Evolutionary conservation across 2,113 vertebrate species (phyloP).

Genomic region (Plectropomus leopardus): DNA sequence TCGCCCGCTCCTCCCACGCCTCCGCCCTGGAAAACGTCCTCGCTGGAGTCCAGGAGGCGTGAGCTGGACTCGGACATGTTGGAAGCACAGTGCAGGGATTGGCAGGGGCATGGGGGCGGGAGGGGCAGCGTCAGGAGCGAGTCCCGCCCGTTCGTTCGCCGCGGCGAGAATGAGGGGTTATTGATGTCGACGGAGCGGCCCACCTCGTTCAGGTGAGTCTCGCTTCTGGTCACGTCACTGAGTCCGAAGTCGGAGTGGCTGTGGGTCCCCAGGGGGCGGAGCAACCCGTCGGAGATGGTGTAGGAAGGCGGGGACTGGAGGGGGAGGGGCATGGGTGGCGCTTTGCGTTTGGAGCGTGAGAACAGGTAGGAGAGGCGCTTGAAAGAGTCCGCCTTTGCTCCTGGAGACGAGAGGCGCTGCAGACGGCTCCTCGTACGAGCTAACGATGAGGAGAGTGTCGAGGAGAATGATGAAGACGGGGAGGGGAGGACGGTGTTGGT

Average conservation of each 20-base stretch:
- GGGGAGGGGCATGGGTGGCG: conserved; percentile 83
- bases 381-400: conserved; percentile 91
- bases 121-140: conserved; percentile 86
- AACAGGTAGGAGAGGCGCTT: conserved; percentile 94
- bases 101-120: conserved; percentile 87
- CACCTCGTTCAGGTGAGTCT: conserved; percentile 92
- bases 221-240: conserved; percentile 89
- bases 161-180: conserved; percentile 67
- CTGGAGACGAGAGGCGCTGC: conserved; percentile 84
- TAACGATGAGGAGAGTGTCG: conserved; percentile 80
- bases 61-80: conserved; percentile 95
- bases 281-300: conserved; percentile 93
- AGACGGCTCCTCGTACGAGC: conserved; percentile 87
- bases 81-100: conserved; percentile 96
- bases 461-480: conserved; percentile 80
- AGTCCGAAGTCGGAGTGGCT: conserved; percentile 91
- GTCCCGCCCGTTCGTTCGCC: conserved; percentile 86
- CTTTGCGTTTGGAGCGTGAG: conserved; percentile 91
- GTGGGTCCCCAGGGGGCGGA: conserved; percentile 91
- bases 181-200: conserved; percentile 76
- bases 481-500: conserved; percentile 77
- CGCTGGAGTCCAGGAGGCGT: conserved; percentile 94
- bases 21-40: conserved; percentile 92
- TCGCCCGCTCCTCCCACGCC: conserved; percentile 48
- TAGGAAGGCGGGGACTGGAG: conserved; percentile 85